Evolutionary conservation across 1,140 invertebrate genomes (phyloP), one percentile per base, ranked within the genome.

Genomic region (Lasioglossum albipes): DNA sequence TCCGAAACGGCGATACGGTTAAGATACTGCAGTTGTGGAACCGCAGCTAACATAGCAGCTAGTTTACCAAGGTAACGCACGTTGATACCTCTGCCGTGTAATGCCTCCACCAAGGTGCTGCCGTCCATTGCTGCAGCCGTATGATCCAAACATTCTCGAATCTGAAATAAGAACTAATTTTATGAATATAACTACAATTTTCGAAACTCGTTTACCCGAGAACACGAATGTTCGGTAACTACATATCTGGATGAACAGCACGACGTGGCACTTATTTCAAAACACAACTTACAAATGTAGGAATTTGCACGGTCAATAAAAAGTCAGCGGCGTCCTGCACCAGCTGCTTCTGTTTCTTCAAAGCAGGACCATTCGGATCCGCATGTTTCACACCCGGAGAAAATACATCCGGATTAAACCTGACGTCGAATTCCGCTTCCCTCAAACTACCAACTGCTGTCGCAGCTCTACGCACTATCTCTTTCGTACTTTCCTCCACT

Each of bases 321-420:
- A 99, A 99, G 84, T 99, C 98, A 2, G 98, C 98, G 6, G 98
- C 98, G 93, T 99, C 98, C 91, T 97, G 97, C 0, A 99, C 97
- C 22, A 99, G 94, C 83, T 98, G 96, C 78, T 96, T 95, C 92
- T 99, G 98, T 89, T 96, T 97, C 70, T 95, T 95, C 75, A 98
- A 93, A 7, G 94, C 94, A 62, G 96, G 94, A 67, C 96, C 95
- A 75, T 95, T 93, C 36, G 95, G 92, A 87, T 97, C 95, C 22
- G 95, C 94, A 94, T 99, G 98, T 72, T 94, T 95, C 57, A 99
- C 98, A 77, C 97, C 97, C 1, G 97, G 96, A 9, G 98, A 99
- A 94, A 97, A 99, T 72, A 99, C 97, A 94, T 99, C 99, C 0
- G 99, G 98, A 94, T 99, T 99, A 93, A 99, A 99, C 69, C 98